phyloP scores from a whole-genome alignment of 2,888 invertebrate genomes.

The Blera fallax region DNA sequence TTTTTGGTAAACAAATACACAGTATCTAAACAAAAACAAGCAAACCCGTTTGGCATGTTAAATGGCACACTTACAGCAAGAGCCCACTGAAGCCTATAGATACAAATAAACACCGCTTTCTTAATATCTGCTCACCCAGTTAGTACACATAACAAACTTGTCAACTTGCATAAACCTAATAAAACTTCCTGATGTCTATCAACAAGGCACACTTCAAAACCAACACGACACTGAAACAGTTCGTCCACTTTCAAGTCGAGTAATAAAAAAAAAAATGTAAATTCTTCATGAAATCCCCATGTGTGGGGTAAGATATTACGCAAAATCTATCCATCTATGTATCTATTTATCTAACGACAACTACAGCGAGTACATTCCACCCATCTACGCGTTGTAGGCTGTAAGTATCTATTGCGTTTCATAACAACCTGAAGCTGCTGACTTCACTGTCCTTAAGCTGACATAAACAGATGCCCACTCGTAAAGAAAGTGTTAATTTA shows the following conservation, averaged over 20 bases:
- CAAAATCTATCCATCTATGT: not conserved
- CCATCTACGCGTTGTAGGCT: not conserved
- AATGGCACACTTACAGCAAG: not conserved
- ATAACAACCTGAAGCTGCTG: constrained; percentile 12
- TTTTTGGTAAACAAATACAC: not conserved
- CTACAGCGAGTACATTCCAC: constrained; percentile 16
- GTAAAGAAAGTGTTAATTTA: constrained; percentile 47
- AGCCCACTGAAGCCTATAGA: not conserved
- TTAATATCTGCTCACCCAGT: not conserved
- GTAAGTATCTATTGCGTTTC: constrained; percentile 33
- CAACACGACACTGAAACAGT: constrained; percentile 16
- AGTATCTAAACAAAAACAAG: not conserved
- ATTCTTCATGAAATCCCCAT: constrained; percentile 29
- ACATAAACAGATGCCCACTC: constrained; percentile 58
- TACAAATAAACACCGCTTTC: not conserved
- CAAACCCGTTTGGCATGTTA: not conserved
- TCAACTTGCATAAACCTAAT: constrained; percentile 17
- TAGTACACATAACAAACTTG: not conserved
- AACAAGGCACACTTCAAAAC: not conserved
- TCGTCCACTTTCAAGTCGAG: constrained; percentile 34
- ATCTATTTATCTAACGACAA: constrained; percentile 10
- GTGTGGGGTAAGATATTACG: constrained; percentile 20
- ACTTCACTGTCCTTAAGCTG: constrained; percentile 32
- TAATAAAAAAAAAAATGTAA: constrained; percentile 56
- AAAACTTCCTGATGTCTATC: constrained; percentile 14